Conservation (phyloP, 2,888 invertebrate genomes). For the Troides oblongomaculatus region DNA sequence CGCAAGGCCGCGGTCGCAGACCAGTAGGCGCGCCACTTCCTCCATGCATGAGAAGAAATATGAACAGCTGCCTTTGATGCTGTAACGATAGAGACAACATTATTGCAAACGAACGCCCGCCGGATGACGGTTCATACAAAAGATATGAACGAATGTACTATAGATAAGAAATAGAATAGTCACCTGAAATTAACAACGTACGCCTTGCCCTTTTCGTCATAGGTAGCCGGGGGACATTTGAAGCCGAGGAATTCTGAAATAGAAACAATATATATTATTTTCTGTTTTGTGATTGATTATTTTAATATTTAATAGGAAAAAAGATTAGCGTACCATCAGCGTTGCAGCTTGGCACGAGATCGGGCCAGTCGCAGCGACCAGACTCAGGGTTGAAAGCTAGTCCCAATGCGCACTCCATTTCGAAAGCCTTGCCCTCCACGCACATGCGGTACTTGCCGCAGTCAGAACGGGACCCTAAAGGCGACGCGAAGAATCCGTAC, state of each 20-base stretch:
- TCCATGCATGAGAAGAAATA: constrained; percentile 57
- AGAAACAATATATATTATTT: neutral
- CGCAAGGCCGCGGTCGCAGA: constrained; percentile 55
- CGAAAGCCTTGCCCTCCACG: constrained; percentile 80
- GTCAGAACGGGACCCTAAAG: constrained; percentile 46
- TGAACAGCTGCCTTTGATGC: constrained; percentile 53
- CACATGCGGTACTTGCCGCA: constrained; percentile 90
- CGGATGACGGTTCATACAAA: neutral
- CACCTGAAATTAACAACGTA: constrained; percentile 52
- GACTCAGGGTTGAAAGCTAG: constrained; percentile 85
- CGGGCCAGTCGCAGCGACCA: constrained; percentile 91
- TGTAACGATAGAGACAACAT: constrained; percentile 30
- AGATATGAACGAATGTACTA: neutral
- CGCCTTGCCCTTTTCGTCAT: constrained; percentile 42
- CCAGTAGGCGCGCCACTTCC: constrained; percentile 50
- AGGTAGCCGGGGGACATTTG: constrained; percentile 50
- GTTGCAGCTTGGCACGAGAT: constrained; percentile 86
- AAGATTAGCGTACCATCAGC: constrained; percentile 55
- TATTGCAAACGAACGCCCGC: neutral
- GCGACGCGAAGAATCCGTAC: constrained; percentile 85
- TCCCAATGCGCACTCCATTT: constrained; percentile 87
- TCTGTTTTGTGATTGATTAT: neutral
- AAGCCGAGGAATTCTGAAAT: constrained; percentile 57
- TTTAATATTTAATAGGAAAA: neutral
- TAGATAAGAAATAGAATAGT: constrained; percentile 13